Conservation (phyloP, 2,113 vertebrate genomes). For the Taxidea taxus region DNA sequence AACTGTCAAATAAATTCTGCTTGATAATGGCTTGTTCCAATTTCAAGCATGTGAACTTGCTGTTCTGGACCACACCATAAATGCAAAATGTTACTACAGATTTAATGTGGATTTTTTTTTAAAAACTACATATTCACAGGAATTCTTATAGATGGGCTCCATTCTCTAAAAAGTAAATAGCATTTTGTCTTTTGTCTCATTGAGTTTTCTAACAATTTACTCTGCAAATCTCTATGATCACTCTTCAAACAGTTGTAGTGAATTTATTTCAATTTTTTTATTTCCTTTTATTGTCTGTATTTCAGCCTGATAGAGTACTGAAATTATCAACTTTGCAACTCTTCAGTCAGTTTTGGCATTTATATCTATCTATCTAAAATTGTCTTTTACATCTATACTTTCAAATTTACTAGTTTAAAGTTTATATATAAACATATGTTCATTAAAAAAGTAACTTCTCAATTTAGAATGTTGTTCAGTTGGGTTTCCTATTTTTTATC, state of each 20-base stretch:
- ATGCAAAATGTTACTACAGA: not conserved
- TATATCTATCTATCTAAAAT: not conserved
- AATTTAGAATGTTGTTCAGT: not conserved
- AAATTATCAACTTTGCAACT: not conserved
- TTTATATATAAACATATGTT: not conserved
- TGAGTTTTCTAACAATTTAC: not conserved
- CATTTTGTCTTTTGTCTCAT: not conserved
- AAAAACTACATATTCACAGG: not conserved
- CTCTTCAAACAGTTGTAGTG: not conserved
- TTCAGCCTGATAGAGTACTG: not conserved
- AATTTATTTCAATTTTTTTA: not conserved
- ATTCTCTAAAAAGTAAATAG: not conserved
- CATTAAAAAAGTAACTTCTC: not conserved
- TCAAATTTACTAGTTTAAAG: not conserved
- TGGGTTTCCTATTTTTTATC: not conserved
- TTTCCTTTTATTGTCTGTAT: not conserved
- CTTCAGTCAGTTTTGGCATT: not conserved
- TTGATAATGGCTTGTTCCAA: not conserved
- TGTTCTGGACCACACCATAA: not conserved
- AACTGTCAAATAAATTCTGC: conserved; percentile 10
- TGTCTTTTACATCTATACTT: not conserved
- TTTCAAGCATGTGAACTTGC: not conserved
- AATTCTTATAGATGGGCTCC: not conserved
- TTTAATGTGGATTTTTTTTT: not conserved
- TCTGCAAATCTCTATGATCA: not conserved